Evolutionary conservation across 2,113 vertebrate species (phyloP).

Genomic region (Platanista minor): DNA sequence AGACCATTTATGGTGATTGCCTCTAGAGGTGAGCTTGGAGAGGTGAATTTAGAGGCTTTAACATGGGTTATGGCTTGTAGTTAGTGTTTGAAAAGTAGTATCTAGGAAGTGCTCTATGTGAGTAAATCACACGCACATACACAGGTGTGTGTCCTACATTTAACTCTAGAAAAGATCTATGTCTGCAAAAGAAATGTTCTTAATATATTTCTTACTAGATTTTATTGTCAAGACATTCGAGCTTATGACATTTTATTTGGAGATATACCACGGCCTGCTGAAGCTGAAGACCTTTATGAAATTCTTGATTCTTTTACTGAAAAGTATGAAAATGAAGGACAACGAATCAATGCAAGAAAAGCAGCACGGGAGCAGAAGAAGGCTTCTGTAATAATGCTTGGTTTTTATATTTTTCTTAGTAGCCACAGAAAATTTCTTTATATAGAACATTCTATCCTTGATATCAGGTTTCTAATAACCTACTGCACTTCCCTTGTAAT

Average conservation of each 20-base stretch:
- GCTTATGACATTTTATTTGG: slow-evolving; percentile 94
- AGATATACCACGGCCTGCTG: slow-evolving; percentile 86
- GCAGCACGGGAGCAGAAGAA: slow-evolving; percentile 68
- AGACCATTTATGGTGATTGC: background rate
- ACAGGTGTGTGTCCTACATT: rapidly evolving
- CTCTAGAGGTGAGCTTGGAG: background rate
- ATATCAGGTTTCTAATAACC: rapidly evolving
- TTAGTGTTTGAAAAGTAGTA: background rate
- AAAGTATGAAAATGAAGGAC: slow-evolving; percentile 85
- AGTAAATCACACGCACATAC: rapidly evolving
- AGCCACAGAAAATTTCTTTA: rapidly evolving
- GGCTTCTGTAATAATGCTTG: slow-evolving; percentile 4
- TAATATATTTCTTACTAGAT: slow-evolving; percentile 78
- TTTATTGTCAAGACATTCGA: slow-evolving; percentile 91
- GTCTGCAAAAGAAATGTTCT: background rate
- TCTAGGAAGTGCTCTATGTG: rapidly evolving
- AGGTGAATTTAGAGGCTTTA: too few relatives aligned
- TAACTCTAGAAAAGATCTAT: background rate
- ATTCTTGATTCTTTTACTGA: slow-evolving; percentile 89
- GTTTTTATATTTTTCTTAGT: rapidly evolving
- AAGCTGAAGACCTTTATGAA: slow-evolving; percentile 89
- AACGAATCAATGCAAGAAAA: slow-evolving; percentile 71
- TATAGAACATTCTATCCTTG: background rate
- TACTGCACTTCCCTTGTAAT: background rate
- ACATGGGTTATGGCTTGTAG: too few relatives aligned